Evolutionary conservation across 92 coral and sea anemone species (phyloP), one percentile per base, ranked within the genome.

Genomic region (Hydrozoanthus gracilis): DNA sequence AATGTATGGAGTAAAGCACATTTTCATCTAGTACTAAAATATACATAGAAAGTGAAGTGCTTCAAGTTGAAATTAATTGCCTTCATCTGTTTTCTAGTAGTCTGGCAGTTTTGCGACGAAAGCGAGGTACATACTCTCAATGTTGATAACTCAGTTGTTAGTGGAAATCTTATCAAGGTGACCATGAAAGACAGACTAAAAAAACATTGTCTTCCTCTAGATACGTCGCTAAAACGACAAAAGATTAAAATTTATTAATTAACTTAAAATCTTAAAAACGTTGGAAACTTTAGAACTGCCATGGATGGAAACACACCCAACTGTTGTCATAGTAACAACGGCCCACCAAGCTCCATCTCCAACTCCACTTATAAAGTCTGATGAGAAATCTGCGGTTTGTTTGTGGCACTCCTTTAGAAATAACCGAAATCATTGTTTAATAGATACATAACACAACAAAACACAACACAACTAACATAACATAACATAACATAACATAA

Each of bases 331-430:
- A 46, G 83, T 78, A 39, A 78, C 68, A 44, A 61, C 14, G 8
- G 83, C 68, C 83, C 83, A 78, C 83, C 83, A 78, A 39, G 51
- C 44, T 44, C 83, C 83, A 15, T 78, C 71, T n/a, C 8, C 10
- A 35, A 64, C 69, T 78, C 83, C 83, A 69, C 39, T 45, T 5
- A 4, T 12, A 16, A 61, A 61, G 44, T 62, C 54, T 44, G 51
- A 14, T 17, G 83, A 18, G 45, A 78, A 60, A 3, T 78, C 70
- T 0, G 12, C 52, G 0, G 54, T n/a, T 11, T 55, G 56, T 70
- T 56, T 61, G 4, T n/a, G 49, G 10, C 50, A 14, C 60, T 78
- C 83, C 83, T 78, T 3, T 5, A 6, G 51, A 78, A 16, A 51
- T 13, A 56, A 48, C 15, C 4, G 58, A 3, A 50, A 78, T 35